These are phyloP conservation scores for Dione vanillae DNA, from an alignment of 2,888 invertebrate genomes.

Conservation along the genomic window DNA sequence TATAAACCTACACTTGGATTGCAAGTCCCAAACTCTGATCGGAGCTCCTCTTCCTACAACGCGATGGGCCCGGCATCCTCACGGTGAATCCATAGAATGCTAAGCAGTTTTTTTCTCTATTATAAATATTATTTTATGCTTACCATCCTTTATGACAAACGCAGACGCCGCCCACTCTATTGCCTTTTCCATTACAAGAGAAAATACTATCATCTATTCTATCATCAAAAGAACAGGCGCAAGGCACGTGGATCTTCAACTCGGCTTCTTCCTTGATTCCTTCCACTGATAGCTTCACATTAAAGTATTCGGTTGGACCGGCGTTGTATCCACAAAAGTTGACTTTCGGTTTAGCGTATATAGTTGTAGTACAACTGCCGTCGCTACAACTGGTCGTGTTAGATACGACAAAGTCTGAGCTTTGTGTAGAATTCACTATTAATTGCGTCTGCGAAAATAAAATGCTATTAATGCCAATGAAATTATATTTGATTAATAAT, in stretches of 20 bases:
- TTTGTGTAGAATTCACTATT: constrained; percentile 58
- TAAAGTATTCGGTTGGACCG: constrained; percentile 54
- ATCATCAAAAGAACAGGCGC: constrained; percentile 66
- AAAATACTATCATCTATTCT: constrained; percentile 64
- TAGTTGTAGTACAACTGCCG: constrained; percentile 49
- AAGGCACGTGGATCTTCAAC: constrained; percentile 66
- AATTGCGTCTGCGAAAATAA: constrained; percentile 42
- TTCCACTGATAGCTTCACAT: constrained; percentile 55
- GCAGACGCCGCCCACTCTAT: constrained; percentile 86
- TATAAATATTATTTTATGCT: constrained; percentile 38
- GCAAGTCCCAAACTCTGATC: too few relatives aligned
- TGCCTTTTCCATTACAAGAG: constrained; percentile 76
- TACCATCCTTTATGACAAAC: constrained; percentile 78
- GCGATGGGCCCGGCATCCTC: too few relatives aligned
- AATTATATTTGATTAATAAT: not conserved
- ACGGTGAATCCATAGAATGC: too few relatives aligned
- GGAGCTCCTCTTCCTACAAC: too few relatives aligned
- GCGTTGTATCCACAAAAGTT: constrained; percentile 61
- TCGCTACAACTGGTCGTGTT: constrained; percentile 47
- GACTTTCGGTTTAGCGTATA: constrained; percentile 49
- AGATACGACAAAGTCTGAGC: constrained; percentile 46
- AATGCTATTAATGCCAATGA: not conserved
- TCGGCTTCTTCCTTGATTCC: constrained; percentile 53
- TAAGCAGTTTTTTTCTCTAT: too few relatives aligned
- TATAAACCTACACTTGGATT: too few relatives aligned